Conservation (phyloP, 2,113 vertebrate genomes). For the Vombatus ursinus region DNA sequence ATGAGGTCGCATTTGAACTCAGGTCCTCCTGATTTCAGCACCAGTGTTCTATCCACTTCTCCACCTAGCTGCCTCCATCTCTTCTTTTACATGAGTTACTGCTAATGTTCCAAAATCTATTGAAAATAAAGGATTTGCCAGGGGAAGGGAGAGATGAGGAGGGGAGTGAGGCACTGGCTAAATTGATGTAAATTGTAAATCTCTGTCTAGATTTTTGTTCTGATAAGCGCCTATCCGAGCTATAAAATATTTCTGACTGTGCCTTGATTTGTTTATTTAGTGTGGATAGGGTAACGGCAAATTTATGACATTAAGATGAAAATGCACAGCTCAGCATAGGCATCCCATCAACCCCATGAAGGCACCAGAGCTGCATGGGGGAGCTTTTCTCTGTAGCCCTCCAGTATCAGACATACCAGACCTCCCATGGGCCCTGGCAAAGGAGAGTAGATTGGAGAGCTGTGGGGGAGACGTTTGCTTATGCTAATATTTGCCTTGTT, state of each 20-base stretch:
- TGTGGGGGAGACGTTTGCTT: constrained; percentile 1
- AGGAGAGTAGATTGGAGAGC: neutral
- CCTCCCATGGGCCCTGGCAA: constrained; percentile 46
- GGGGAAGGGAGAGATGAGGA: neutral
- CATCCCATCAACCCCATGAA: neutral
- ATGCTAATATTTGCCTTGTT: constrained; percentile 66
- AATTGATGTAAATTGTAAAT: neutral
- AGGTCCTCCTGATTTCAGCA: no score
- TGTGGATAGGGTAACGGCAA: neutral
- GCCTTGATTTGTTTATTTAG: neutral
- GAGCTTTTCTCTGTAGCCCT: constrained; percentile 44
- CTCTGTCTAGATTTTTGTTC: constrained; percentile 16
- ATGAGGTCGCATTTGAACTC: no score
- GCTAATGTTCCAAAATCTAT: neutral
- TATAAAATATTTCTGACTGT: constrained; percentile 31
- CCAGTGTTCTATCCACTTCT: no score
- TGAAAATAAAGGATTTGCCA: neutral
- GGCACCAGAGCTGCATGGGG: neutral
- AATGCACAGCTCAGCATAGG: neutral
- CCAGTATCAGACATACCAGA: constrained; percentile 40
- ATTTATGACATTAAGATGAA: neutral
- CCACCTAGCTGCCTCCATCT: no score
- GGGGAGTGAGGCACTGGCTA: neutral
- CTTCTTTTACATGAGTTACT: neutral
- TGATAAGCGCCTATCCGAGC: neutral